Percentiles rank a stretch among this genome's conserved stretches.
phyloP scores from a whole-genome alignment of 2,113 vertebrate genomes.

The Heterotilapia buettikoferi region DNA sequence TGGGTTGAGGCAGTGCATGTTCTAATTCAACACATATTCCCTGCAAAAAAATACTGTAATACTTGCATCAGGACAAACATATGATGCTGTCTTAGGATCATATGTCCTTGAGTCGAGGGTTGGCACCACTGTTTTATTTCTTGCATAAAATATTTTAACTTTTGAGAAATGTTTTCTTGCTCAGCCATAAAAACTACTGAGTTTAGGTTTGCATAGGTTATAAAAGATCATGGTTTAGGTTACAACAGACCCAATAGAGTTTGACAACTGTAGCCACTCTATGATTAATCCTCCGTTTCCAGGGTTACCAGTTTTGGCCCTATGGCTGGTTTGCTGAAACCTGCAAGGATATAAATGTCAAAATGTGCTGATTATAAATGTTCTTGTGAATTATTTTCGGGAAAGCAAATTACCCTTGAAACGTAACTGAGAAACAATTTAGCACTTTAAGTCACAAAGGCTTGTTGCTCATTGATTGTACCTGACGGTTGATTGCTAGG shows the following conservation, averaged over 20 bases:
- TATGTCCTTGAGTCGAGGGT: not conserved
- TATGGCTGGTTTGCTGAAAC: not conserved
- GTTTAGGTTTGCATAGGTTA: not conserved
- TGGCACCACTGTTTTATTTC: not conserved
- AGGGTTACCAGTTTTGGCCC: not conserved
- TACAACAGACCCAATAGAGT: not conserved
- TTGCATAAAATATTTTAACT: not conserved
- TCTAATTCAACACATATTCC: not conserved
- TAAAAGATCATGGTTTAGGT: not conserved
- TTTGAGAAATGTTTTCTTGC: not conserved
- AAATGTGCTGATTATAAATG: not conserved
- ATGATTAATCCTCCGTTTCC: not conserved
- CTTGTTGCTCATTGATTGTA: not conserved
- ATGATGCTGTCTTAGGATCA: not conserved
- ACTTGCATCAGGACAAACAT: not conserved
- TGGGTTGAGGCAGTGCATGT: not conserved
- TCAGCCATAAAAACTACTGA: not conserved
- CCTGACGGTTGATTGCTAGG: not conserved
- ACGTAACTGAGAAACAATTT: not conserved
- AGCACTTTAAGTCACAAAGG: not conserved
- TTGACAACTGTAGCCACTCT: not conserved
- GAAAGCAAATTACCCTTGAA: not conserved
- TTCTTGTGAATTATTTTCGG: not conserved
- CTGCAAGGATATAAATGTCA: not conserved
- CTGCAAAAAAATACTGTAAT: not conserved